These are phyloP conservation scores for Neodiprion fabricii DNA, from an alignment of 1,140 invertebrate genomes.

Conservation along the genomic window DNA sequence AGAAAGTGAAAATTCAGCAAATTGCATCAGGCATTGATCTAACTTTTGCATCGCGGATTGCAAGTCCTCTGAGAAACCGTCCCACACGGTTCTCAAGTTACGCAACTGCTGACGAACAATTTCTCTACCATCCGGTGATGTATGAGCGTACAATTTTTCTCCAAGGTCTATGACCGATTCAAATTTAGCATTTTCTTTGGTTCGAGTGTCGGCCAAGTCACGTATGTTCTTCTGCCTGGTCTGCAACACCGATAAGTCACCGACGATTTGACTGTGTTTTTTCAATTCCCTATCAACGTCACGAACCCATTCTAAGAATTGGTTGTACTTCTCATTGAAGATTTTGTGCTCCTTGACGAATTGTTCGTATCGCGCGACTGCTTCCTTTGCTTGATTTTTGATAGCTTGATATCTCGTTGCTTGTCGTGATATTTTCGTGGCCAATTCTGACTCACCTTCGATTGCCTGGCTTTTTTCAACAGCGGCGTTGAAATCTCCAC, in stretches of 20 bases:
- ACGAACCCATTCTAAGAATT: conserved; percentile 79
- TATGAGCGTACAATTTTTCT: conserved; percentile 91
- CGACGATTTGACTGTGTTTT: conserved; percentile 83
- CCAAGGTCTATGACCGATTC: conserved; percentile 87
- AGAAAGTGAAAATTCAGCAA: conserved; percentile 85
- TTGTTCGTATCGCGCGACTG: conserved; percentile 78
- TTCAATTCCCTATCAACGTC: conserved; percentile 75
- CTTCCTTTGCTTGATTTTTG: conserved; percentile 83
- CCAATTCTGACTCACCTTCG: conserved; percentile 79
- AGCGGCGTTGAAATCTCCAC: conserved; percentile 73
- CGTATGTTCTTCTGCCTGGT: conserved; percentile 84
- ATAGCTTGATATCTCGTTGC: conserved; percentile 85
- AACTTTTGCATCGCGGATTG: conserved; percentile 80
- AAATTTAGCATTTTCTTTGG: conserved; percentile 81
- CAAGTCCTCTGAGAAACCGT: conserved; percentile 83
- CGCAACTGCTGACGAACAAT: conserved; percentile 88
- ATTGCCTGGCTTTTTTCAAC: conserved; percentile 74
- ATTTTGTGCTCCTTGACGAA: conserved; percentile 85
- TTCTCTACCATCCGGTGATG: conserved; percentile 92
- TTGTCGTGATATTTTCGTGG: conserved; percentile 79
- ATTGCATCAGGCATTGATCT: conserved; percentile 87
- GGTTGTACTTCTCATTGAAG: conserved; percentile 81
- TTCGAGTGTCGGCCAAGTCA: conserved; percentile 80
- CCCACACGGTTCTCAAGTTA: conserved; percentile 84
- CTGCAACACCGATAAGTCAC: conserved; percentile 85